phyloP scores from a whole-genome alignment of 2,888 invertebrate species.

The Drosophila glabriapex region DNA sequence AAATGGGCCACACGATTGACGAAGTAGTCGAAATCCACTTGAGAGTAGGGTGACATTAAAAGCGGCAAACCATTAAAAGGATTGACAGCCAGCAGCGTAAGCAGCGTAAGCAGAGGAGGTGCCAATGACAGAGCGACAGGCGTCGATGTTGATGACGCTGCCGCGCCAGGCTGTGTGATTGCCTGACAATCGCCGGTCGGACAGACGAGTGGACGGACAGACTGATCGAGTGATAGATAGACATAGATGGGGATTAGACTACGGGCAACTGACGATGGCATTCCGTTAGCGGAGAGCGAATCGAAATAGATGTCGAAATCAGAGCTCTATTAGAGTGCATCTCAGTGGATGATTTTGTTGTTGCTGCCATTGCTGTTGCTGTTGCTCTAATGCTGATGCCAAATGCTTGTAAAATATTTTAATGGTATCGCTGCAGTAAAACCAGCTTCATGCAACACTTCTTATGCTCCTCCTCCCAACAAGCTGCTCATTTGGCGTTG shows the following conservation, averaged over 20 bases:
- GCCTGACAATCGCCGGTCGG: conserved; percentile 2
- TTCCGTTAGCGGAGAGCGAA: conserved; percentile 26
- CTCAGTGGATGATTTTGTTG: conserved; percentile 30
- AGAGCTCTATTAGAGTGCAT: conserved; percentile 19
- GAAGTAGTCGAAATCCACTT: conserved; percentile 68
- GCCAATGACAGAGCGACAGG: conserved; percentile 34
- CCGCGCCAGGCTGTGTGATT: conserved; percentile 22
- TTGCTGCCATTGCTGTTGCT: conserved; percentile 44
- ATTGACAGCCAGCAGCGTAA: conserved; percentile 40
- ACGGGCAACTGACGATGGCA: conserved; percentile 53
- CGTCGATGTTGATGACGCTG: conserved; percentile 22
- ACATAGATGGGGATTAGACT: conserved; percentile 8
- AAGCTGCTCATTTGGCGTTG: conserved; percentile 39
- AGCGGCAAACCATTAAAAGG: conserved; percentile 59
- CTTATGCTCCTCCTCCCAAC: not conserved
- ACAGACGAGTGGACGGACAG: not conserved
- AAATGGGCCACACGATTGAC: conserved; percentile 55
- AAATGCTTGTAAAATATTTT: conserved; percentile 69
- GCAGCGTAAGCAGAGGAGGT: conserved; percentile 27
- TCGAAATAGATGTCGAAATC: conserved; percentile 45
- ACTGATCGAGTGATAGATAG: conserved; percentile 26
- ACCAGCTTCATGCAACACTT: not conserved
- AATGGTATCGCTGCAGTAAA: conserved; percentile 41
- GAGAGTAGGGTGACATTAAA: conserved; percentile 53
- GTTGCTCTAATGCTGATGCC: conserved; percentile 62